A percentile compares a stretch with the other conserved stretches of the same genome.
phyloP scores from a whole-genome alignment of 2,797 vertebrate genomes.

The Octomys mimax region DNA sequence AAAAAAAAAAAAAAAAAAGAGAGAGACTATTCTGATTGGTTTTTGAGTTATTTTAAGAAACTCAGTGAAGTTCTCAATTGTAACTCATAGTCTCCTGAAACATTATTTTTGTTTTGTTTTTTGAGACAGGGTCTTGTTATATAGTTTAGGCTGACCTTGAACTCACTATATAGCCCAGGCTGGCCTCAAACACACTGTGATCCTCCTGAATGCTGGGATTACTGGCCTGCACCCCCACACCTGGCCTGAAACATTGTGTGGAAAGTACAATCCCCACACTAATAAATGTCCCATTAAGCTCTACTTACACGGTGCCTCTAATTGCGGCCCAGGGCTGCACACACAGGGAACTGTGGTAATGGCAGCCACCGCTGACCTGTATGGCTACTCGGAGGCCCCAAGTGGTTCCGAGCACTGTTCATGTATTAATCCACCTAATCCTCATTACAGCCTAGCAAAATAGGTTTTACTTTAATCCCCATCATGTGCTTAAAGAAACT shows the following conservation, averaged over 20 bases:
- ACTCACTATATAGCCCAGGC: not conserved
- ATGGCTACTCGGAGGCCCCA: not conserved
- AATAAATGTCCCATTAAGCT: slow-evolving; percentile 35
- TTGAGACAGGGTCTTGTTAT: not conserved
- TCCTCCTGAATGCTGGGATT: not conserved
- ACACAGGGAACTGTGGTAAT: not conserved
- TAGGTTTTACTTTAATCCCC: not conserved
- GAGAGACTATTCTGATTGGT: not conserved
- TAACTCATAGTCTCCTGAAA: not conserved
- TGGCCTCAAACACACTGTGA: not conserved
- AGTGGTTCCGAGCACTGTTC: not conserved
- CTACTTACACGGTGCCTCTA: not conserved
- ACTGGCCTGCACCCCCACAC: not conserved
- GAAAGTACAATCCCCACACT: slow-evolving; percentile 20
- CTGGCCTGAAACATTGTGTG: slow-evolving; percentile 26
- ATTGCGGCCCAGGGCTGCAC: not conserved
- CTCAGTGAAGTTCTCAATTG: slow-evolving; percentile 23
- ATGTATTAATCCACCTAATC: not conserved
- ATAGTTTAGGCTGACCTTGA: not conserved
- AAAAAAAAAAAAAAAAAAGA: too few relatives aligned
- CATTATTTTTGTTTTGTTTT: not conserved
- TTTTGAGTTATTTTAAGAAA: not conserved
- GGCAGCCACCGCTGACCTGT: not conserved
- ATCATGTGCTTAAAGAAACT: slow-evolving; percentile 27
- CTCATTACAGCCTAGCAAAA: not conserved